phyloP scores from a whole-genome alignment of 1,140 invertebrate genomes.

The Trichonephila clavipes region DNA sequence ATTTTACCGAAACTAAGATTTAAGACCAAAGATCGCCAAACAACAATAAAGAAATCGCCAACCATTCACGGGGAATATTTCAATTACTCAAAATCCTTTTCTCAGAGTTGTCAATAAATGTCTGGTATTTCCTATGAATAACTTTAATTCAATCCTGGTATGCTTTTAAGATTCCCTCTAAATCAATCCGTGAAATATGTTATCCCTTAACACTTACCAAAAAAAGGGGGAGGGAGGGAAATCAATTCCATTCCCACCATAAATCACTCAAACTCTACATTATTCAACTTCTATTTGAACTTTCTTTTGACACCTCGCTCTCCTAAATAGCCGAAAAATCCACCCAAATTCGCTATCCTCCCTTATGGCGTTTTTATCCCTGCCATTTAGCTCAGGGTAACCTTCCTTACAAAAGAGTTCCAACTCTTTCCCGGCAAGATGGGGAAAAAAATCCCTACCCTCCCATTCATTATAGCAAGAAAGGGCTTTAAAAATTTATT shows the following conservation, averaged over 20 bases:
- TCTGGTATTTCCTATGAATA: neutral
- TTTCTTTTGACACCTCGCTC: neutral
- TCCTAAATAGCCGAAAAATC: neutral
- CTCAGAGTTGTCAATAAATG: neutral
- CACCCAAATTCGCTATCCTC: neutral
- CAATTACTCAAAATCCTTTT: neutral
- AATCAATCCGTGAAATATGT: neutral
- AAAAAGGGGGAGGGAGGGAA: neutral
- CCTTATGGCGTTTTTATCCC: neutral
- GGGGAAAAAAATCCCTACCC: neutral
- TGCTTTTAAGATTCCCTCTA: neutral
- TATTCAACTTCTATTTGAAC: neutral
- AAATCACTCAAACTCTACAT: neutral
- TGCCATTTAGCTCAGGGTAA: neutral
- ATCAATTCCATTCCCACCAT: neutral
- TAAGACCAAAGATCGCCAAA: too few species aligned
- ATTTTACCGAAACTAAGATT: too few species aligned
- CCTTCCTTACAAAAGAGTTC: neutral
- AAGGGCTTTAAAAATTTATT: conserved; percentile 29
- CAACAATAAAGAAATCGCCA: too few species aligned
- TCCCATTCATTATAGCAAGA: neutral
- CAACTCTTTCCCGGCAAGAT: neutral
- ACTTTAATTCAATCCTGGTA: neutral
- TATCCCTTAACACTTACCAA: neutral
- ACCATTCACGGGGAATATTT: neutral